Conservation (phyloP, 2,113 vertebrate species). For the human region DNA sequence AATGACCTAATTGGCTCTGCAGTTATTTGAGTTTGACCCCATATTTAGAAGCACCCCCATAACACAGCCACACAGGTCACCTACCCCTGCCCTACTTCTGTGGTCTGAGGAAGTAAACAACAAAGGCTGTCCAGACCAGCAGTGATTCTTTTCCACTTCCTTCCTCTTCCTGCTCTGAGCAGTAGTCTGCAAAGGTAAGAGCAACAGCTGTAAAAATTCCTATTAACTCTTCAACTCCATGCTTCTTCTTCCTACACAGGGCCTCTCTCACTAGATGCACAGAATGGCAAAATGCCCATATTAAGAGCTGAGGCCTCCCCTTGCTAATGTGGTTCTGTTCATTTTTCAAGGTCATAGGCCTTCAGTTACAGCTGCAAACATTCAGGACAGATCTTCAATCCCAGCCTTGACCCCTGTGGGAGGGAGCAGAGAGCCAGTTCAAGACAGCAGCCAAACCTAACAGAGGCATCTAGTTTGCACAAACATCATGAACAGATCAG, state of each 20-base stretch:
- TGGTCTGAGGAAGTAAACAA: not conserved
- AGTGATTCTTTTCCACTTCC: not conserved
- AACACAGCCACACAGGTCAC: not conserved
- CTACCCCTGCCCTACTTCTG: not conserved
- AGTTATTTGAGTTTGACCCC: not conserved
- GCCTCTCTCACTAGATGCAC: not conserved
- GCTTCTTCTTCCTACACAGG: not conserved
- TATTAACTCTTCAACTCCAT: not conserved
- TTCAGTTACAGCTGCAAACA: not conserved
- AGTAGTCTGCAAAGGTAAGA: constrained; percentile 19
- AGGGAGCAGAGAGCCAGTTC: not conserved
- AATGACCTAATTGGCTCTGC: not conserved
- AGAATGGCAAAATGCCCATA: not conserved
- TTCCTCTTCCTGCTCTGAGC: not conserved
- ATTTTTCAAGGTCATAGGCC: not conserved
- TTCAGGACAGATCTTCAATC: not conserved
- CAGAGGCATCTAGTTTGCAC: not conserved
- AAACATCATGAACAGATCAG: not conserved
- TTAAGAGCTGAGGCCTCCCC: not conserved
- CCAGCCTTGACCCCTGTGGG: not conserved
- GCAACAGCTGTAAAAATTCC: not conserved
- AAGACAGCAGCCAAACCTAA: not conserved
- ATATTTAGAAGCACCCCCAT: not conserved
- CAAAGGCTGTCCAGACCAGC: not conserved
- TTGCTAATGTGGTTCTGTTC: not conserved